Evolutionary conservation across 2,797 vertebrate genomes (phyloP), one percentile per base, ranked within the genome.

Genomic region (Peromyscus attwateri): DNA sequence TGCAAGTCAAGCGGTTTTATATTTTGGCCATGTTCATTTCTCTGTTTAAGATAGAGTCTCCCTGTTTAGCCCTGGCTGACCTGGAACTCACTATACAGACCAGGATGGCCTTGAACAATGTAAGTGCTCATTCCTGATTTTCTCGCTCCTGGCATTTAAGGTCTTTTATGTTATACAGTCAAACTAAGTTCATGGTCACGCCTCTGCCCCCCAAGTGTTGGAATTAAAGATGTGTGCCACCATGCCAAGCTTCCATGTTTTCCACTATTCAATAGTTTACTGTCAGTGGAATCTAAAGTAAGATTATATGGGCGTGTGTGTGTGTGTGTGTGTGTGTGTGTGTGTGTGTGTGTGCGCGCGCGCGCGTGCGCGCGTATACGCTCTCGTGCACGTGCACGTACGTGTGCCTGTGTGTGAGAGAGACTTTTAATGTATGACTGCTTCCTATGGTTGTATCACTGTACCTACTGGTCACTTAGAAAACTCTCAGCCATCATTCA

Each of bases 221-320:
- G 31, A 13, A 52, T 19, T n/a, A 68, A 70, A 49, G 43, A n/a
- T n/a, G 62, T 46, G 29, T 21, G 43, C 31, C 6, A 16, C 46
- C 12, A n/a, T 27, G 23, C 13, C 11, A 37, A 80, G 9, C 10
- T 16, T 83, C 60, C 81, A 83, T 46, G 40, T 46, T 83, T 89
- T 92, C 60, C 25, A 16, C 87, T 3, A 19, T 64, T 31, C 11
- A 79, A 40, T 2, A 83, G 75, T 80, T 93, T 84, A 7, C 27
- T 85, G 57, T 37, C 10, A 68, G 60, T 60, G 46, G 87, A 90
- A 85, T 91, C 66, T 43, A 96, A 91, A 70, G 66, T n/a, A 90
- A 43, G 21, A 81, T 23, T 21, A 64, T 91, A 66, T 0, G 77
- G 46, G 25, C 76, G 83, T 46, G 43, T 34, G 49, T 76, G 94